phyloP scores from a whole-genome alignment of 2,113 vertebrate genomes.

The Spheniscus mendiculus region DNA sequence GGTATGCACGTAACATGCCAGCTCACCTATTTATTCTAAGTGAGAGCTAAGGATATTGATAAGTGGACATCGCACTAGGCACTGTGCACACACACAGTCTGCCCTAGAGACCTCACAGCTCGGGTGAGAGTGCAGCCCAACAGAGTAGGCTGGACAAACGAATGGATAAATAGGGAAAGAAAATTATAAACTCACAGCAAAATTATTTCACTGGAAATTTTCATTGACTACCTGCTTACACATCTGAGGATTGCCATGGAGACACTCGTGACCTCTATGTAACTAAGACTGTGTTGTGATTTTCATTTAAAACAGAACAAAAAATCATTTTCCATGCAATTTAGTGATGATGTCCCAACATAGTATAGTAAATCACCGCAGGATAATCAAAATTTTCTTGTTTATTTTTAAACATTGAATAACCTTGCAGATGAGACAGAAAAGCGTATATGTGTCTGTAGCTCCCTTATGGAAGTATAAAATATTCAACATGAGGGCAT shows the following conservation, averaged over 20 bases:
- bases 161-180: neutral
- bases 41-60: neutral
- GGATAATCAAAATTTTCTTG: neutral
- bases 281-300: neutral
- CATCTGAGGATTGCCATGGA: neutral
- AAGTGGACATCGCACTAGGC: neutral
- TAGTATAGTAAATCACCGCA: neutral
- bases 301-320: neutral
- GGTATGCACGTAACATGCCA: neutral
- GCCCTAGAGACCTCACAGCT: neutral
- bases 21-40: neutral
- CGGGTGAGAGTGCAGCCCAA: neutral
- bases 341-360: neutral
- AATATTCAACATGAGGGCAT: neutral
- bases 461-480: neutral
- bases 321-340: neutral
- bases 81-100: neutral
- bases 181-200: neutral
- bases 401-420: neutral
- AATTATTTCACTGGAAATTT: neutral
- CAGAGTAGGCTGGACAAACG: neutral
- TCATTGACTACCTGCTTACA: neutral
- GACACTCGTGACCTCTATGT: neutral
- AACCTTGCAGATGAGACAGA: neutral
- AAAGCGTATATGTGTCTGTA: neutral